Conservation (phyloP, 2,797 vertebrate species). For the Cirrhinus molitorella region DNA sequence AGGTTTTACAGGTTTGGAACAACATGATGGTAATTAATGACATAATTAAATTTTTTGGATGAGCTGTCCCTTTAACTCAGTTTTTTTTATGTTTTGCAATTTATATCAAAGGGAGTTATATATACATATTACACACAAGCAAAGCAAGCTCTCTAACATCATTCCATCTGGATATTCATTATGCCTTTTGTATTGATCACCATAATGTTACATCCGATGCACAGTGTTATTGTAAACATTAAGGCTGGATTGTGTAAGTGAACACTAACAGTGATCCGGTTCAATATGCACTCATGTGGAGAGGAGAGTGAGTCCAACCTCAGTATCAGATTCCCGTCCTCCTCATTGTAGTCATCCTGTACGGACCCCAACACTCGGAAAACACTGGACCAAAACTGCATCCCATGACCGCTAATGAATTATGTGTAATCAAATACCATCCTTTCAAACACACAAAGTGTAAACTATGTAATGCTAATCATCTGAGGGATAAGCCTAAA, state of each 20-base stretch:
- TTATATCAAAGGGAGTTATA: no score
- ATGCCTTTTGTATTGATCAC: constrained; percentile 30
- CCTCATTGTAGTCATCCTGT: constrained; percentile 34
- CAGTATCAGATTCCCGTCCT: constrained; percentile 39
- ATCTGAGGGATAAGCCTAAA: constrained; percentile 15
- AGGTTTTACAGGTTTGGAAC: no score
- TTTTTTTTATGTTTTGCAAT: no score
- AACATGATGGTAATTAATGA: no score
- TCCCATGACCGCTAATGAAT: constrained; percentile 48
- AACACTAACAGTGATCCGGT: constrained; percentile 43
- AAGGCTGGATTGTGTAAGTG: constrained; percentile 33
- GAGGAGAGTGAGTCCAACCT: constrained; percentile 41
- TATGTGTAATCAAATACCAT: constrained; percentile 42
- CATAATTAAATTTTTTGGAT: no score
- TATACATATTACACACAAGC: neutral
- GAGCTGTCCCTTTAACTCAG: no score
- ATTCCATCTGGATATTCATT: constrained; percentile 3
- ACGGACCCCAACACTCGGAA: constrained; percentile 33
- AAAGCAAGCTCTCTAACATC: neutral
- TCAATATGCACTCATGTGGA: constrained; percentile 46
- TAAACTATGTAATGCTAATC: constrained; percentile 45
- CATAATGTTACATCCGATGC: neutral
- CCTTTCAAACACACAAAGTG: constrained; percentile 33
- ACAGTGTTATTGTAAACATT: constrained; percentile 28
- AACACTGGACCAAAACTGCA: constrained; percentile 35